Evolutionary conservation across 1,140 invertebrate genomes (phyloP), one percentile per base, ranked within the genome.

Genomic region (Drosophila nigromelanica): DNA sequence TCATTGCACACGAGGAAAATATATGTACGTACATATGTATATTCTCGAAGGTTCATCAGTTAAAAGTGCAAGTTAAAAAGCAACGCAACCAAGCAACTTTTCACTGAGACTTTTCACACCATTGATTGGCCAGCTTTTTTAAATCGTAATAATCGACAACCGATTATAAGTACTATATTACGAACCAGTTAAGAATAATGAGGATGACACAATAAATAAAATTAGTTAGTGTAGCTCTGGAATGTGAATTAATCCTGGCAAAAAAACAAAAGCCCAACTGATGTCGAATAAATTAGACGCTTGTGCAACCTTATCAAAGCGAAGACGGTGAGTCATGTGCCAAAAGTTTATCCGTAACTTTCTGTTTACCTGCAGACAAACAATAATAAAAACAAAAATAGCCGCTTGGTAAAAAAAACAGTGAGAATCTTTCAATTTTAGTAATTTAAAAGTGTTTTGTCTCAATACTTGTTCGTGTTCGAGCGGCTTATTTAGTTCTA

Each of bases 321-420:
- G 62, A n/a, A n/a, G n/a, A 66, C 73, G 82, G 81, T 85, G 81
- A 85, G 82, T 85, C 81, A 85, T 72, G 40, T 58, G 60, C 42
- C 71, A 82, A 66, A 73, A 35, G 33, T 30, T 73, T 64, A 80
- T 60, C 45, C 59, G 47, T 60, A 50, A 39, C 12, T 42, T 55
- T 71, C 48, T 75, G 55, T 76, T 64, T 82, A 67, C 14, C 40
- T 51, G 35, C 14, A 43, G 14, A 33, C 45, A n/a, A 60, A 45
- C 8, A 43, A 52, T 15, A 35, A 43, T 40, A 56, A 55, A 8
- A 60, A 73, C 18, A 73, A 37, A 48, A 51, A 59, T 42, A 51
- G 33, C 33, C 6, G 33, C 33, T 35, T 35, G 7, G 8, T 35
- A 35, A 18, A 18, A 10, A 8, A 35, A 7, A 35, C 6, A 35